Base-by-base conservation (phyloP, 2,888 invertebrate species). In the Druceiella hillmani region DNA sequence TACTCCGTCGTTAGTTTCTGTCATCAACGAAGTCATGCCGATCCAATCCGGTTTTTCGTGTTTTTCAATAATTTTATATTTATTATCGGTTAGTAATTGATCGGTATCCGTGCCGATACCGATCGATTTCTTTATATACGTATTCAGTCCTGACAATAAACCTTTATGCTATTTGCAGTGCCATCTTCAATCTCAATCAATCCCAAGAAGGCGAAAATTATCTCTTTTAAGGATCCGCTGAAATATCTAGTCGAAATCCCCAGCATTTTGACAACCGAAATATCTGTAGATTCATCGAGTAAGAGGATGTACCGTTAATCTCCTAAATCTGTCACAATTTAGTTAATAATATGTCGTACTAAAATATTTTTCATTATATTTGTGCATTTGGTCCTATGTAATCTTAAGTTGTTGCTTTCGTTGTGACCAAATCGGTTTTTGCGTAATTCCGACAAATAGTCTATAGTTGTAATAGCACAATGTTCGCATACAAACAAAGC, bases 201-300 rank as follows among this genome's bases (percentile, higher is more conserved):
- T 20, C 6, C 9, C 22, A 20, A 20, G 22, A 20, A 20, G 22
- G 22, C 9, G 22, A 9, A 20, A 20, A 20, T 20, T 20, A 20
- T 20, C 22, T 20, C 9, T 20, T 20, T 9, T 20, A 20, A 20
- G 22, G 22, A 20, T 20, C 22, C 6, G 22, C 9, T 20, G 22
- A 20, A 20, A 20, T 20, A 20, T 20, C 22, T 20, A 9, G 9
- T 20, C 22, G 22, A 20, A 20, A 9, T 9, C 6, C 22, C 22
- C 6, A 20, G 6, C 22, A 20, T 9, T 20, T 20, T 20, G 22
- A 20, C 22, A 7, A 20, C 22, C 22, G 22, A 20, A 20, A 20
- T 20, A 20, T 20, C 22, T 20, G 22, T 20, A 7, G 22, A 20
- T 20, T 20, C 22, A 20, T 20, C 22, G 22, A 20, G 22, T 20